phyloP scores from a whole-genome alignment of 2,797 vertebrate genomes.

The Epinephelus coioides region DNA sequence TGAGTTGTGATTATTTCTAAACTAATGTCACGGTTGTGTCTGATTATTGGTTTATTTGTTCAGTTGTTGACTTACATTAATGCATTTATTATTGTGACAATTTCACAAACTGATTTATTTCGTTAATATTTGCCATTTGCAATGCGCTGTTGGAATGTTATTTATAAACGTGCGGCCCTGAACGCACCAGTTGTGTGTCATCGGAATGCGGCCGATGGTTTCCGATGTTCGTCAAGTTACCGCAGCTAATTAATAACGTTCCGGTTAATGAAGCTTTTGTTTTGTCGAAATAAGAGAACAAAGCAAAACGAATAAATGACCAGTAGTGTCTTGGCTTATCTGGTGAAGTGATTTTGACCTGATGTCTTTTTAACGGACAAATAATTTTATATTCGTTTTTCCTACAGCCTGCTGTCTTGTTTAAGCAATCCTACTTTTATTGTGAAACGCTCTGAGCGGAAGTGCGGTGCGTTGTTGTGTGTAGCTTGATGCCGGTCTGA shows the following conservation, averaged over 20 bases:
- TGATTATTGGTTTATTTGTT: no score
- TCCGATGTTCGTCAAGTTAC: neutral
- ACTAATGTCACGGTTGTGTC: no score
- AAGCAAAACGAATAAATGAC: accelerated
- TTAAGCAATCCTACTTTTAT: neutral
- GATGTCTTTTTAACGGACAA: neutral
- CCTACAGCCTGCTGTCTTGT: no score
- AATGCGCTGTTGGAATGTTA: no score
- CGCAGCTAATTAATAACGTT: neutral
- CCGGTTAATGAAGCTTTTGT: accelerated
- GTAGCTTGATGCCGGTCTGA: conserved; percentile 56
- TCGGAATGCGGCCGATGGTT: neutral
- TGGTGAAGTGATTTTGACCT: neutral
- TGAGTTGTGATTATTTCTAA: no score
- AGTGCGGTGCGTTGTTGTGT: accelerated
- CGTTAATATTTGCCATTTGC: no score
- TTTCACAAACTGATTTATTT: no score
- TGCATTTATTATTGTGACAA: no score
- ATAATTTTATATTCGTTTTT: no score
- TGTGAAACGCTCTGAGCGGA: conserved; percentile 8
- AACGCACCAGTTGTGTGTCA: conserved; percentile 34
- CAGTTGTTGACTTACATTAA: no score
- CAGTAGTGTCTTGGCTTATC: neutral
- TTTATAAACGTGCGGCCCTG: accelerated
- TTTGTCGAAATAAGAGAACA: conserved; percentile 30